Base-by-base conservation (phyloP, 2,888 invertebrate genomes). In the Phanerotoma sp. region DNA sequence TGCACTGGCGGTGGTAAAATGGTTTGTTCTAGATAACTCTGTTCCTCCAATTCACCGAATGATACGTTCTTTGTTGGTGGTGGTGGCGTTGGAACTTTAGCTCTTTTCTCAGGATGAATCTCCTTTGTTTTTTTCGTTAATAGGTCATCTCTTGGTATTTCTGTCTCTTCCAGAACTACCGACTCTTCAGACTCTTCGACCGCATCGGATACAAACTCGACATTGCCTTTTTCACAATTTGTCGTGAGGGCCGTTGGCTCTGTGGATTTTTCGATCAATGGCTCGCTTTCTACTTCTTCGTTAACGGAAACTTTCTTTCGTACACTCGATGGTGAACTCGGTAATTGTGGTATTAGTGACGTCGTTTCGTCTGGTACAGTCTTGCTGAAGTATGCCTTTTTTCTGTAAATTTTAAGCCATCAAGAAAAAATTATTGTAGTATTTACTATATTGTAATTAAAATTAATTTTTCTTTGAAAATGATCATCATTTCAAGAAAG, bases 61-160 rank as follows among this genome's bases (percentile, higher is more conserved):
- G 76, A 76, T 16, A 77, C 77, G 57, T 76, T 77, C 48, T 77
- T 77, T 4, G 70, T 62, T 4, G 64, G 68, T 2, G 70, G 76
- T 9, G 76, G 77, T 21, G 75, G 74, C 5, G 77, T 77, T 16
- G 76, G 74, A 32, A 77, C 63, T 33, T 74, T 68, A n/a, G 73
- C 69, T 30, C 72, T 65, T 22, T 63, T 53, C 15, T 54, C 61
- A 20, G 47, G 15, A 41, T 4, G 30, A 40, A 22, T 45, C 33
- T 32, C 38, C 21, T 53, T 42, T 20, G 48, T 47, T 16, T 51
- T 53, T 33, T 18, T 47, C 40, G 50, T 21, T 22, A 47, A 53
- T 10, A 28, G 18, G 58, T 62, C 62, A 18, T 69, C 71, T 30
- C 65, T 65, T 11, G 70, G 67, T 16, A 72, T 64, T 42, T 70